Percentiles rank a stretch among this genome's conserved stretches.
phyloP scores from a whole-genome alignment of 2,797 vertebrate species.

The Tokudaia tokunoshimensis region DNA sequence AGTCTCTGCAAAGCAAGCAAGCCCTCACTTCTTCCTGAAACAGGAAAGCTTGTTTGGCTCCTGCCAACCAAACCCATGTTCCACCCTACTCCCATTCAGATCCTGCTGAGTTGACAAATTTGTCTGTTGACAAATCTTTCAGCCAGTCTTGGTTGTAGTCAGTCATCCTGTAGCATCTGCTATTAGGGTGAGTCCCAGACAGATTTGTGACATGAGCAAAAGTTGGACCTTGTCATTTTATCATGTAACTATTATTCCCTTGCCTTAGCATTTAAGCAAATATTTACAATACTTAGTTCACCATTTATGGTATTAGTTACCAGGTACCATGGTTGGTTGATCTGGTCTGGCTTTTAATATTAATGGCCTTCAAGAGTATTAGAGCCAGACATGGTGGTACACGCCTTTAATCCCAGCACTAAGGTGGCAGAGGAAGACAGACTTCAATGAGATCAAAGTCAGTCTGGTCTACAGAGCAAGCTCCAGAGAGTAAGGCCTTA shows the following conservation, averaged over 20 bases:
- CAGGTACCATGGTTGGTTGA: constrained; percentile 11
- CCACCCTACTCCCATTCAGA: neutral
- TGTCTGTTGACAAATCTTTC: constrained; percentile 2
- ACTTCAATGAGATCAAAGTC: neutral
- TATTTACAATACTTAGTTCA: constrained; percentile 19
- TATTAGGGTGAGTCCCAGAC: neutral
- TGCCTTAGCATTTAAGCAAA: neutral
- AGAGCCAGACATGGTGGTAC: neutral
- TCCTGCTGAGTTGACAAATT: neutral
- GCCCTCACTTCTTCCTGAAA: constrained; percentile 32
- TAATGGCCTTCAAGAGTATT: neutral
- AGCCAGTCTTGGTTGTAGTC: neutral
- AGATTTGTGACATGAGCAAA: constrained; percentile 46
- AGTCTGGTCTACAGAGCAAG: neutral
- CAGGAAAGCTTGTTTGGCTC: constrained; percentile 10
- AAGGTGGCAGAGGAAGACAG: neutral
- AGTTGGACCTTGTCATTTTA: neutral
- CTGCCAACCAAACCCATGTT: constrained; percentile 30
- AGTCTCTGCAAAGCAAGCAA: neutral
- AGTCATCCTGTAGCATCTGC: constrained; percentile 19
- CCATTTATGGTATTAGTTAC: constrained; percentile 22
- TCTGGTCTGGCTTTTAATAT: constrained; percentile 26
- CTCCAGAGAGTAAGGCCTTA: neutral
- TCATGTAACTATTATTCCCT: neutral
- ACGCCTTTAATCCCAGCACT: neutral